These are phyloP conservation scores for Ophion ellenae DNA, from an alignment of 2,888 invertebrate species.

Conservation along the genomic window DNA sequence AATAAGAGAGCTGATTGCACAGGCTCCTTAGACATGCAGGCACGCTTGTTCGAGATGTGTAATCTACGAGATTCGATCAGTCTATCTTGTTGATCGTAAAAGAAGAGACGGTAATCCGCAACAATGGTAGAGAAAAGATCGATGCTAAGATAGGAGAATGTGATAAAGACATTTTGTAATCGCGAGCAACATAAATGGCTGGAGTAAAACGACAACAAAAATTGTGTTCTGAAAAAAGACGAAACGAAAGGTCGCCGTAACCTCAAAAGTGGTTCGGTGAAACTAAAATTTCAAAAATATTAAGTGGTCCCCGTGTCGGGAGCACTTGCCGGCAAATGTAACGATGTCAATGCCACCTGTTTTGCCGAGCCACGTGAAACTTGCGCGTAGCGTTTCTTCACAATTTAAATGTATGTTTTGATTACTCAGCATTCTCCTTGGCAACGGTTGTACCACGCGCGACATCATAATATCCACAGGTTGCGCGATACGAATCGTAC, in stretches of 20 bases:
- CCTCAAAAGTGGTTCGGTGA: no score
- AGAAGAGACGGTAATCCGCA: background rate
- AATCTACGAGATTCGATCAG: constrained; percentile 26
- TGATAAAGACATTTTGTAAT: background rate
- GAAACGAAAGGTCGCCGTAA: no score
- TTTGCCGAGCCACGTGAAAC: no score
- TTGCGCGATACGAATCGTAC: no score
- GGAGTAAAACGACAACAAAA: constrained; percentile 8
- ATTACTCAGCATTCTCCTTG: no score
- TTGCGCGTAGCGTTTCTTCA: background rate
- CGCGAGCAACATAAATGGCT: constrained; percentile 6
- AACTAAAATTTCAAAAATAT: no score
- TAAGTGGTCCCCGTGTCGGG: no score
- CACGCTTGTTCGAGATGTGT: background rate
- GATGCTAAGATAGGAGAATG: background rate
- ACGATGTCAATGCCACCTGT: no score
- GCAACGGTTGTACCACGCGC: no score
- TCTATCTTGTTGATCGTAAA: constrained; percentile 35
- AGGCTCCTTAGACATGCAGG: background rate
- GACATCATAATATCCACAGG: no score
- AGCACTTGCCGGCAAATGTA: no score
- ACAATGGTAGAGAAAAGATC: constrained; percentile 15
- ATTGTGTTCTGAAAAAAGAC: background rate
- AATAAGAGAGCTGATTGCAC: constrained; percentile 57
- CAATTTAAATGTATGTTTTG: no score